phyloP scores from a whole-genome alignment of 2,888 invertebrate species.

The Caenorhabditis parvicauda region DNA sequence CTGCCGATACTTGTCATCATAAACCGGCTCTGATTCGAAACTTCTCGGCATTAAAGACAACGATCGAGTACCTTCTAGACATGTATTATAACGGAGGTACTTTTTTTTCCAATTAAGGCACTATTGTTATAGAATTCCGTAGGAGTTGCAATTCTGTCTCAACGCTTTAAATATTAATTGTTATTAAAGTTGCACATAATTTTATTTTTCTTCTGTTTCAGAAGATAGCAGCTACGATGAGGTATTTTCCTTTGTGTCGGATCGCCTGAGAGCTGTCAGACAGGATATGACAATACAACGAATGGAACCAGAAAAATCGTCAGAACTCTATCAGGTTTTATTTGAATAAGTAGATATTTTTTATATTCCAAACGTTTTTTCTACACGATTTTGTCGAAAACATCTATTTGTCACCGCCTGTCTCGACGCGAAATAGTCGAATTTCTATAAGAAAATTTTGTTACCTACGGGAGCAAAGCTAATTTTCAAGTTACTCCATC shows the following conservation, averaged over 20 bases:
- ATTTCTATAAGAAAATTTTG: too few relatives aligned
- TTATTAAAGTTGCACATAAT: too few relatives aligned
- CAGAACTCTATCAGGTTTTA: slow-evolving; percentile 5
- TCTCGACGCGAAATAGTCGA: too few relatives aligned
- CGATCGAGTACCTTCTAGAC: slow-evolving; percentile 32
- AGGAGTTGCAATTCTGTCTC: too few relatives aligned
- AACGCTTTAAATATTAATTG: too few relatives aligned
- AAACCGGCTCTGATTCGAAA: slow-evolving; percentile 26
- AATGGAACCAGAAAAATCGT: slow-evolving; percentile 8
- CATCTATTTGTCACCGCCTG: too few relatives aligned
- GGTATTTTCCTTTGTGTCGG: slow-evolving; percentile 34
- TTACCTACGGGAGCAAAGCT: too few relatives aligned
- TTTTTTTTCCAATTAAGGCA: too few relatives aligned
- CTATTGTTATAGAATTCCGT: too few relatives aligned
- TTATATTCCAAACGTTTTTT: background rate
- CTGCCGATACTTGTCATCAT: slow-evolving; percentile 28
- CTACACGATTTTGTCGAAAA: background rate
- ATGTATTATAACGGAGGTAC: slow-evolving; percentile 10
- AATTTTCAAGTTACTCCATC: too few relatives aligned
- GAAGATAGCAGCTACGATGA: too few relatives aligned
- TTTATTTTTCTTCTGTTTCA: too few relatives aligned
- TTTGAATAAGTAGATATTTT: background rate
- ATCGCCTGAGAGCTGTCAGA: slow-evolving; percentile 39
- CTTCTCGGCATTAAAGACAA: slow-evolving; percentile 13
- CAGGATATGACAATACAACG: slow-evolving; percentile 41